phyloP scores from a whole-genome alignment of 2,113 vertebrate genomes.

The Tangachromis dhanisi region DNA sequence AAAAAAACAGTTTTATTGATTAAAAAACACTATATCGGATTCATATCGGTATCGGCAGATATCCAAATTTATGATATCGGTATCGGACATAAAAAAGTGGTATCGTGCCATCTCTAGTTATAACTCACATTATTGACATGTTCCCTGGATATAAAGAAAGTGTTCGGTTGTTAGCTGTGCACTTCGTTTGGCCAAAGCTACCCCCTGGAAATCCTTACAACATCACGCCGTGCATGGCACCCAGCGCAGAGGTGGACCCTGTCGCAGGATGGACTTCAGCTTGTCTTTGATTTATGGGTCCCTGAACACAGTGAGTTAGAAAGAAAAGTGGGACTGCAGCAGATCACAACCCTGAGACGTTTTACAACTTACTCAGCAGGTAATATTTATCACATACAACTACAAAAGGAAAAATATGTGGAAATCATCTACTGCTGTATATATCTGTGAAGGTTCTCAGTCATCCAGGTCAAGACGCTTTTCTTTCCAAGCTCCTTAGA shows the following conservation, averaged over 20 bases:
- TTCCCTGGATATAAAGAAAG: not conserved
- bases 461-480: not conserved
- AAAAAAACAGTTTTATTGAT: no score
- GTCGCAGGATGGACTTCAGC: not conserved
- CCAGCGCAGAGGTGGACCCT: not conserved
- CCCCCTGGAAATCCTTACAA: not conserved
- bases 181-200: not conserved
- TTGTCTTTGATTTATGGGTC: not conserved
- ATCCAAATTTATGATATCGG: no score
- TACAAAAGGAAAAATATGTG: not conserved
- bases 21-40: fast-evolving
- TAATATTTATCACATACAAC: not conserved
- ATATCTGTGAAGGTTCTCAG: not conserved
- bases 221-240: no score
- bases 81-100: no score
- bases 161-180: not conserved
- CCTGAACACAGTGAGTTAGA: not conserved
- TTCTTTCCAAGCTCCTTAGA: not conserved
- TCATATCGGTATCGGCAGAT: no score
- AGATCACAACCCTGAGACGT: not conserved
- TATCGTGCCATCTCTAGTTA: no score
- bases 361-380: not conserved
- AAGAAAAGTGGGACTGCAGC: not conserved
- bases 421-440: not conserved
- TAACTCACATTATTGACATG: not conserved